Conservation (phyloP, 1,140 invertebrate genomes). For the Drosophila navojoa region DNA sequence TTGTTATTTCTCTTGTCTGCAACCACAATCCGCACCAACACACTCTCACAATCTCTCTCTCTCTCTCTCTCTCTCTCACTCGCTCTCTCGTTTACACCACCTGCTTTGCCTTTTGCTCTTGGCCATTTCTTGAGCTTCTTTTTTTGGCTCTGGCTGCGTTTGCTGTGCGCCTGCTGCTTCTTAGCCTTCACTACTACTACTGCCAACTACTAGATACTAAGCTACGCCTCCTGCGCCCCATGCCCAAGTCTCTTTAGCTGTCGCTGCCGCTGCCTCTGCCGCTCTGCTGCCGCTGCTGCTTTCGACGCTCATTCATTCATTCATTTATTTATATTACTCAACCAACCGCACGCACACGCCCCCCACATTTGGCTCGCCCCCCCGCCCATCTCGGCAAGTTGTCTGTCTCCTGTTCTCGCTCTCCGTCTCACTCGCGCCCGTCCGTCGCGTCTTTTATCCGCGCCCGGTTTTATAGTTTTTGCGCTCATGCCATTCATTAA, state of each 20-base stretch:
- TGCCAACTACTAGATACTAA: conserved; percentile 24
- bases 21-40: conserved; percentile 54
- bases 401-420: conserved; percentile 13
- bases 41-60: not conserved
- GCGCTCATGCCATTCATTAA: conserved; percentile 76
- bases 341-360: conserved; percentile 65
- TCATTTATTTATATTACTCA: conserved; percentile 78
- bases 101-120: conserved; percentile 27
- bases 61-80: not conserved
- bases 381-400: not conserved
- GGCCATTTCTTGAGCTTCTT: conserved; percentile 22
- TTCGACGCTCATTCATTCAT: conserved; percentile 57
- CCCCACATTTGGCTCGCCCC: conserved; percentile 29
- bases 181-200: conserved; percentile 74
- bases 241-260: conserved; percentile 31
- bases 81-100: conserved; percentile 7
- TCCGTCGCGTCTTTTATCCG: conserved; percentile 32
- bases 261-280: not conserved
- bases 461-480: conserved; percentile 62
- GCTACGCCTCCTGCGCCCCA: conserved; percentile 5
- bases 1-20: conserved; percentile 82
- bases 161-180: conserved; percentile 64
- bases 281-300: conserved; percentile 11
- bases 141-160: conserved; percentile 37
- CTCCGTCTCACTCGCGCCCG: not conserved